Base-by-base conservation (phyloP, 2,113 vertebrate genomes). In the Oryzias curvinotus region DNA sequence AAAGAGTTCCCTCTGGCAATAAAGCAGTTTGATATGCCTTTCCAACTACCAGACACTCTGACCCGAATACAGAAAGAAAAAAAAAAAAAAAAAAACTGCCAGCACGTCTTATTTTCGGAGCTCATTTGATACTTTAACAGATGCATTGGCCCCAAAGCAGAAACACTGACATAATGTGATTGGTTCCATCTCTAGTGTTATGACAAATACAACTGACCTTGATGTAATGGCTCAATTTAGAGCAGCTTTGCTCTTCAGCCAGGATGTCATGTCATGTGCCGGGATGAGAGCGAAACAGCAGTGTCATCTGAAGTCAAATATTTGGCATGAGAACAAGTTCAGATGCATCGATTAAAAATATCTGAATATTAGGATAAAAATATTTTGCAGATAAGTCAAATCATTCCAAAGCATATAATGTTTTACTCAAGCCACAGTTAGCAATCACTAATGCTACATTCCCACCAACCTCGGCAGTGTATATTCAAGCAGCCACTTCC, bases 121-220 rank as follows among this genome's bases (percentile, higher is more conserved):
- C 65, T 84, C 68, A 79, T 81, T 83, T 83, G 50, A 48, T 64
- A 53, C 50, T 63, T 70, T 60, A 81, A 69, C 62, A 74, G 72
- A 81, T 82, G 68, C 68, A 76, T n/a, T 26, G 48, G 65, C 67
- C 74, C 77, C 72, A 55, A 73, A 82, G 77, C 65, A 71, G 71
- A 75, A 78, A 78, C 57, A 76, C 47, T 52, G 60, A 75, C 63
- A 71, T 64, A 56, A 75, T 62, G 65, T 62, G 65, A 76, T 71
- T 52, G 74, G 75, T 75, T 84, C 49, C 63, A 25, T 78, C 52
- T 72, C 71, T 73, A 53, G 54, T 45, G 49, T 52, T 70, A 51
- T 77, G 80, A 79, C 70, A 73, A 79, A 81, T 63, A 74, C 73
- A 80, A 62, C 68, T 83, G 73, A 85, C 81, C 81, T 78, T 82